These are phyloP conservation scores for Ephialtes manifestator DNA, from an alignment of 2,888 invertebrate genomes.

Conservation along the genomic window DNA sequence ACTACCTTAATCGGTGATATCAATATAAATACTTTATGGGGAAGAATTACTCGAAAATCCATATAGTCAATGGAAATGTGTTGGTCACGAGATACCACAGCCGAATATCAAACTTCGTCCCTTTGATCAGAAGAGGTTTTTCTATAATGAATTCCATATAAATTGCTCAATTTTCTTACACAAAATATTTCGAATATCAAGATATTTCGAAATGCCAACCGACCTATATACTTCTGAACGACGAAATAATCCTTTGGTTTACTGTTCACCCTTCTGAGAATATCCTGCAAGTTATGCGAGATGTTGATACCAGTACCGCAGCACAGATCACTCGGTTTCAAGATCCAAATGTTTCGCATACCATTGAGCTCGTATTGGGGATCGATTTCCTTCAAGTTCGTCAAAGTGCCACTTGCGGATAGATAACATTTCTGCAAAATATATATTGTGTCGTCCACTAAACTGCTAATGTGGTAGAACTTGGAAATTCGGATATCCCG, in stretches of 20 bases:
- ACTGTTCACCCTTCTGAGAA: slow-evolving; percentile 89
- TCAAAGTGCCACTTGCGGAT: slow-evolving; percentile 67
- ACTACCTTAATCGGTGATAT: too few species aligned
- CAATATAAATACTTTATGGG: slow-evolving; percentile 6
- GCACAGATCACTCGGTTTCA: slow-evolving; percentile 94
- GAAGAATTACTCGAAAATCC: slow-evolving; percentile 91
- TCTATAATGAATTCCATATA: slow-evolving; percentile 87
- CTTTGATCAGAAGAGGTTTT: slow-evolving; percentile 92
- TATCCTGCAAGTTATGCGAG: slow-evolving; percentile 91
- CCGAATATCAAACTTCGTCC: slow-evolving; percentile 96
- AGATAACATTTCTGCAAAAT: slow-evolving; percentile 70
- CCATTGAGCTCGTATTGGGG: slow-evolving; percentile 88
- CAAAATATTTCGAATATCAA: background rate
- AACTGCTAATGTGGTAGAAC: background rate
- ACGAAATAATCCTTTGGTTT: slow-evolving; percentile 90
- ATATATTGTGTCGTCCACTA: slow-evolving; percentile 12
- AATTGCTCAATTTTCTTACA: background rate
- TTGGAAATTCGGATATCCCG: slow-evolving; percentile 5
- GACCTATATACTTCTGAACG: slow-evolving; percentile 96
- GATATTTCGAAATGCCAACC: slow-evolving; percentile 71
- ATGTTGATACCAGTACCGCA: slow-evolving; percentile 94
- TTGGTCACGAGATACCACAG: slow-evolving; percentile 95
- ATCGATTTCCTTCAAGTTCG: slow-evolving; percentile 78
- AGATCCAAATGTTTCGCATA: slow-evolving; percentile 94
- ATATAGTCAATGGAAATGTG: slow-evolving; percentile 92